Evolutionary conservation across 30 jellyfish, hydroid and myxozoan genomes (phyloP).

Genomic region (Turritopsis rubra): DNA sequence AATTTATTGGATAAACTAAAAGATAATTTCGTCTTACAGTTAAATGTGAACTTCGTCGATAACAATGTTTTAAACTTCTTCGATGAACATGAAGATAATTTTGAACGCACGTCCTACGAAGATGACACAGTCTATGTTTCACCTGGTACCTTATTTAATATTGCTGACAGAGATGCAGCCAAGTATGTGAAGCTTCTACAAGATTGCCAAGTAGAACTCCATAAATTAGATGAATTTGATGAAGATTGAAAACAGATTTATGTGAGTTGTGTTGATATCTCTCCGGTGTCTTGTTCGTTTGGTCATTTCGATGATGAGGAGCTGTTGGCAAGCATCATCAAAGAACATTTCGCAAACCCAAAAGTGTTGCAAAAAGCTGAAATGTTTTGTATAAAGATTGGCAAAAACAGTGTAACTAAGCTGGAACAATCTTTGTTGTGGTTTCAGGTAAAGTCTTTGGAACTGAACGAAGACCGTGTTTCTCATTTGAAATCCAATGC

Average conservation of each 20-base stretch:
- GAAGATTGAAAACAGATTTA: background rate
- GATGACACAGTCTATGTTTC: conserved; percentile 32
- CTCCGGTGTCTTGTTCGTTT: conserved; percentile 23
- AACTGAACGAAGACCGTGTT: background rate
- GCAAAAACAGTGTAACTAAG: background rate
- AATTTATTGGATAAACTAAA: background rate
- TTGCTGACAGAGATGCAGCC: background rate
- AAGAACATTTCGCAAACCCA: conserved; percentile 15
- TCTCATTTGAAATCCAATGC: conserved; percentile 8
- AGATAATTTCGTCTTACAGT: background rate
- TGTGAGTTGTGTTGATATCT: background rate
- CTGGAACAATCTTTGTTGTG: conserved; percentile 4
- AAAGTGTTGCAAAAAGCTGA: background rate
- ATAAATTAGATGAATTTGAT: background rate
- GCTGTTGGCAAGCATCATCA: background rate
- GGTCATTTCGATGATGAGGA: conserved; percentile 8
- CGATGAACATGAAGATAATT: background rate
- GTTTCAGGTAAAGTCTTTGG: conserved; percentile 11
- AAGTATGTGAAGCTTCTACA: background rate
- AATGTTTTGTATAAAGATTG: conserved; percentile 14
- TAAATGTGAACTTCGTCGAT: background rate
- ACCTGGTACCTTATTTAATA: conserved; percentile 8
- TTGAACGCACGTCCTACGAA: background rate
- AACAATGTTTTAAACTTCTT: background rate
- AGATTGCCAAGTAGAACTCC: background rate